These are phyloP conservation scores for Shargacucullia verbasci DNA, from an alignment of 2,888 invertebrate species.

Conservation along the genomic window DNA sequence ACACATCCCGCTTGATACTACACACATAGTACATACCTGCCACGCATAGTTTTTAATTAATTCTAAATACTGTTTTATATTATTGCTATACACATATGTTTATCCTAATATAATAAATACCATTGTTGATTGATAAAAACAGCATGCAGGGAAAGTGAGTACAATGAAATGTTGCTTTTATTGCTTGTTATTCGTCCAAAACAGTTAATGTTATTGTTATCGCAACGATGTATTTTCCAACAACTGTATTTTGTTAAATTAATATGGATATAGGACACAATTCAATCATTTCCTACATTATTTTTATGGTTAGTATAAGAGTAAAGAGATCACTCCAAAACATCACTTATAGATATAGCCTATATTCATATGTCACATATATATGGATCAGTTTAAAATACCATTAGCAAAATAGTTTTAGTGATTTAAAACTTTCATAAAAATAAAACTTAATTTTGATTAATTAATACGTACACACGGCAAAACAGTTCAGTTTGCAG, in stretches of 20 bases:
- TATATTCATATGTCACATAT: constrained; percentile 21
- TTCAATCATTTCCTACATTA: background rate
- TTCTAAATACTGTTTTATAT: constrained; percentile 51
- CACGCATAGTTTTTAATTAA: constrained; percentile 29
- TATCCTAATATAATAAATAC: constrained; percentile 14
- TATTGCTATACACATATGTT: constrained; percentile 28
- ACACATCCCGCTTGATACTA: constrained; percentile 21
- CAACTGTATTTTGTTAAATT: background rate
- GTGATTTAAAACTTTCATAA: constrained; percentile 37
- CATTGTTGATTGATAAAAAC: constrained; percentile 7
- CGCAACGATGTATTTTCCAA: background rate
- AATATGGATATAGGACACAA: constrained; percentile 3
- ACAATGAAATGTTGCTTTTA: constrained; percentile 5
- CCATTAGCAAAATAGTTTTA: constrained; percentile 55
- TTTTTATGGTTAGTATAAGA: constrained; percentile 19
- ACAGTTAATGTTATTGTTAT: background rate
- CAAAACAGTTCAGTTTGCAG: too few species aligned
- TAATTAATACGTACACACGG: background rate
- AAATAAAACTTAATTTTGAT: constrained; percentile 45
- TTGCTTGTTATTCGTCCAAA: constrained; percentile 1
- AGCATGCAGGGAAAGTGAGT: constrained; percentile 10
- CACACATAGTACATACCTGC: constrained; percentile 11
- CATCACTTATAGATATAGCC: constrained; percentile 20
- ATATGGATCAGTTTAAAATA: constrained; percentile 40
- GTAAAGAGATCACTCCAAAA: constrained; percentile 44